Evolutionary conservation across 2,113 vertebrate species (phyloP), one percentile per base, ranked within the genome.

Genomic region (Balaeniceps rex): DNA sequence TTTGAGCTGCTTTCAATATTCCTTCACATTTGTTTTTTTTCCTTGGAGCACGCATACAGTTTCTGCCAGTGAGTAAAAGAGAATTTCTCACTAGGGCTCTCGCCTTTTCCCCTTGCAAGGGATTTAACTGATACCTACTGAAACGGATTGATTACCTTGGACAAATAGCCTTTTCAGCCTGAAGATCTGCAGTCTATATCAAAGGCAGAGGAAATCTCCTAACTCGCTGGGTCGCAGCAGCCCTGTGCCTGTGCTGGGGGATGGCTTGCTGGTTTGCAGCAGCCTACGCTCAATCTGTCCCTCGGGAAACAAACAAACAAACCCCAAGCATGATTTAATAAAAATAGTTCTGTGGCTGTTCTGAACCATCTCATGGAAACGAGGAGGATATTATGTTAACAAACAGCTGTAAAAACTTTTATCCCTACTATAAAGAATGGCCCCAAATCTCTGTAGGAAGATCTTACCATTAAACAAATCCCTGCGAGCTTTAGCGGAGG

Each of bases 351-450:
- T 6, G 22, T 24, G 84, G 46, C 6, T 66, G 2, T 47, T 58
- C 84, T 31, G 52, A 71, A 80, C 60, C 77, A 66, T 24, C 84
- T 57, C 77, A 1, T 42, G 84, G 84, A 71, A 88, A 58, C 9
- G 2, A 93, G 70, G n/a, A 46, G 69, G 74, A 26, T 16, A 19
- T 72, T 40, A 24, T 38, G 51, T 57, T 33, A 83, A 66, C 90
- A 92, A 93, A 83, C 86, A 96, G 95, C 94, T 94, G 88, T 46
- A 58, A 92, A 65, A 92, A 83, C 91, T 92, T 88, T 14, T 7
- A 70, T 61, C 76, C 42, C 72, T 87, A 77, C 83, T 49, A 60
- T 17, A 12, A 76, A 76, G 78, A 79, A 85, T 3, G 6, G 82
- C 76, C 83, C 71, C 76, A 64, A 78, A 88, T 54, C 83, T 19